Base-by-base conservation (phyloP, 1,140 invertebrate genomes). In the Drusus annulatus region DNA sequence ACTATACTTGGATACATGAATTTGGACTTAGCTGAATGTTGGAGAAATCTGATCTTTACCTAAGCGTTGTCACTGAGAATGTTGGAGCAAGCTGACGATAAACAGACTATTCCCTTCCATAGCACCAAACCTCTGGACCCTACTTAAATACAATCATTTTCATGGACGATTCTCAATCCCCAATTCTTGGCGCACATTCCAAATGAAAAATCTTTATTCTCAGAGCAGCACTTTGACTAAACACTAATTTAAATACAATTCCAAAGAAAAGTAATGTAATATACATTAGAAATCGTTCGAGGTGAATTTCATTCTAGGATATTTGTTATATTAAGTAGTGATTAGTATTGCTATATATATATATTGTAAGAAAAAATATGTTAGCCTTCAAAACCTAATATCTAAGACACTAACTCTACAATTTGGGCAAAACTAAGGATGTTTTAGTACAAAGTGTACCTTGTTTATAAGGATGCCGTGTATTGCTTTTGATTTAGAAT, bases 1-100 rank as follows among this genome's bases (percentile, higher is more conserved):
- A 83, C 82, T 83, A 81, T 78, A 78, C 82, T 83, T 81, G 31
- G 31, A 36, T 36, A 36, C 31, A 78, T 65, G 78, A 83, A 81
- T 80, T 83, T 56, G 79, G 79, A 83, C 60, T 71, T 78, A 75
- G 78, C 74, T 78, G 77, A 83, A 77, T 80, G 78, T 69, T 56
- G 31, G 17, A 62, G 56, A 63, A 65, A 73, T 58, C 62, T 63
- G 73, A 77, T 75, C 69, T 17, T 51, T 63, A 52, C 65, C 50
- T 17, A 58, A 45, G 36, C 8, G 36, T 13, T 45, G 10, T 19
- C 68, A 75, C 77, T 79, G 77, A 79, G 77, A 79, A 79, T 79
- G 19, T 65, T 73, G 15, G 10, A 52, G 21, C 16, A 60, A 28
- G n/a, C 21, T 16, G n/a, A 15, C 23, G 25, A 10, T 28, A 25